A percentile compares a stretch with the other conserved stretches of the same genome.
phyloP scores from a whole-genome alignment of 2,888 invertebrate species.

The Diadromus collaris region DNA sequence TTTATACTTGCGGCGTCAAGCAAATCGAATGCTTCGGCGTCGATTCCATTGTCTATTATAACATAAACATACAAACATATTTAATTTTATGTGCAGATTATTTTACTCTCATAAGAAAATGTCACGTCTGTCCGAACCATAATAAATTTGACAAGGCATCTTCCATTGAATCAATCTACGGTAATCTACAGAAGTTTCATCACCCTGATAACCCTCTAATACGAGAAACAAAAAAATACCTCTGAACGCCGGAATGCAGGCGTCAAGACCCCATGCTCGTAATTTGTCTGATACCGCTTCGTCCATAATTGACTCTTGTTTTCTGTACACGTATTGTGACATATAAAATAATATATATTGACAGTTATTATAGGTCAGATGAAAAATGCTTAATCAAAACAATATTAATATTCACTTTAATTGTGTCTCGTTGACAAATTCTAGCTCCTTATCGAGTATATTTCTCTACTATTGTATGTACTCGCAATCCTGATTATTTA shows the following conservation, averaged over 20 bases:
- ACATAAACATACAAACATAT: background rate
- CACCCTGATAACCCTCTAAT: background rate
- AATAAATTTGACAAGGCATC: background rate
- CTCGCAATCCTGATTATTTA: background rate
- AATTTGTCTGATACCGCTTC: slow-evolving; percentile 8
- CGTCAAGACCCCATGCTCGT: slow-evolving; percentile 10
- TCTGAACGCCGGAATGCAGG: slow-evolving; percentile 21
- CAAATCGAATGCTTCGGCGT: slow-evolving; percentile 16
- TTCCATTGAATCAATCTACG: background rate
- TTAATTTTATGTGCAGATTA: background rate
- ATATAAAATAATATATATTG: slow-evolving; percentile 2
- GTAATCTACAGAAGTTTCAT: background rate
- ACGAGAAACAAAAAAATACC: slow-evolving; percentile 14
- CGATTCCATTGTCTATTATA: slow-evolving; percentile 3
- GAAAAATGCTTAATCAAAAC: background rate
- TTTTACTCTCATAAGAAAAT: too few species aligned
- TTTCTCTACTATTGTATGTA: background rate
- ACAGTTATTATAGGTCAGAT: background rate
- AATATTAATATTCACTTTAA: background rate
- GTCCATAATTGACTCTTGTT: slow-evolving; percentile 16
- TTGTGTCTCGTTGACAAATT: background rate
- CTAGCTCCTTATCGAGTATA: background rate
- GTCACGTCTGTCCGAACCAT: too few species aligned
- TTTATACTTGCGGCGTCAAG: slow-evolving; percentile 4
- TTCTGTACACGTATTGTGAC: slow-evolving; percentile 3